Evolutionary conservation across 2,113 vertebrate genomes (phyloP).

Genomic region (Laticauda colubrina): DNA sequence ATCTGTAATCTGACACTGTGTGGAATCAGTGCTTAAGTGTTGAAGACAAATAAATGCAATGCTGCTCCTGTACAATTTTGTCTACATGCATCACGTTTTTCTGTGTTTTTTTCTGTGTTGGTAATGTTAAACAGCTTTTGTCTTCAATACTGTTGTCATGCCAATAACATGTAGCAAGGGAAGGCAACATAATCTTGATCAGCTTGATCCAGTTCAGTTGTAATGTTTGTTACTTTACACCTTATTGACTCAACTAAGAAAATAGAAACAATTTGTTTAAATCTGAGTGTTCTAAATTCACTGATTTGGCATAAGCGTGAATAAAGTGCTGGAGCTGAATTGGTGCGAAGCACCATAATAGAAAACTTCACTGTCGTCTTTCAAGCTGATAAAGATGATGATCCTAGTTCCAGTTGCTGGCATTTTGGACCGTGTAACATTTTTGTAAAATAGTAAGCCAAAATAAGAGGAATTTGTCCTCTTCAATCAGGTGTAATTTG

Average conservation of each 20-base stretch:
- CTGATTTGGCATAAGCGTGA: not conserved
- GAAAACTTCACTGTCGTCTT: not conserved
- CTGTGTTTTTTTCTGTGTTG: not conserved
- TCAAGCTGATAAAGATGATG: not conserved
- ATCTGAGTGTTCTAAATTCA: not conserved
- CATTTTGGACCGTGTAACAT: not conserved
- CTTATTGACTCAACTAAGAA: not conserved
- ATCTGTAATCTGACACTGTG: not conserved
- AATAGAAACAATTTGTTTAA: not conserved
- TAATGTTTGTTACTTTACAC: not conserved
- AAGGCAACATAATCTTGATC: not conserved
- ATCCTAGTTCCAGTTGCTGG: slow-evolving; percentile 1
- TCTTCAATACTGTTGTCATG: not conserved
- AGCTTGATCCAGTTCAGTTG: not conserved
- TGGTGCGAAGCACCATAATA: not conserved
- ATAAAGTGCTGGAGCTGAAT: not conserved
- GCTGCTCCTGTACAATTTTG: not conserved
- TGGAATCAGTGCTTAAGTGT: not conserved
- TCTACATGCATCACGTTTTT: not conserved
- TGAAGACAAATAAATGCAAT: not conserved
- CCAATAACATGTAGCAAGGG: not conserved
- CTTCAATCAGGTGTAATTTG: slow-evolving; percentile 26
- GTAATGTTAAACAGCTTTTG: not conserved
- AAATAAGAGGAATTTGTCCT: not conserved
- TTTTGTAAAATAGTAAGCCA: slow-evolving; percentile 11